phyloP scores from a whole-genome alignment of 2,113 vertebrate species.

The Catagonus wagneri region DNA sequence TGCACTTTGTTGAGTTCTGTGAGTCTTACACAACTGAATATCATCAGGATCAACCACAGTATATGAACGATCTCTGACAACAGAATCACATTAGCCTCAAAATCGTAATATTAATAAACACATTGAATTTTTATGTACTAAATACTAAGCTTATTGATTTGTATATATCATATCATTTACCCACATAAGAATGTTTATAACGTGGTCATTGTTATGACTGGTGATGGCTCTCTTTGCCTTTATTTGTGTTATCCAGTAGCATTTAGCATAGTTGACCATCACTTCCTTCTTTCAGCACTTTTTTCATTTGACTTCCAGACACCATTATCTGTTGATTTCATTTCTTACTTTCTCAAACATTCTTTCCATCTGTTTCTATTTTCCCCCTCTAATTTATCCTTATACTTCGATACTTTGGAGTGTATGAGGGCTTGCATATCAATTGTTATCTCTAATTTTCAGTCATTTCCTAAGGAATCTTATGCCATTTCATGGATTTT shows the following conservation, averaged over 20 bases:
- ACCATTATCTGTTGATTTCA: neutral
- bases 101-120: neutral
- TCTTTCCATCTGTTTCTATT: neutral
- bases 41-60: constrained; percentile 1
- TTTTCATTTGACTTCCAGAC: neutral
- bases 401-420: neutral
- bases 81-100: neutral
- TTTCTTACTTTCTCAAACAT: neutral
- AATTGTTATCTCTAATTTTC: neutral
- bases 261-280: neutral
- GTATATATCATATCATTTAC: neutral
- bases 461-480: neutral
- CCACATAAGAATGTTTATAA: neutral
- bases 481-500: neutral
- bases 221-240: neutral
- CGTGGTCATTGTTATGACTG: neutral
- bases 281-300: neutral
- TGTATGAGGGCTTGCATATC: neutral
- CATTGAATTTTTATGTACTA: neutral
- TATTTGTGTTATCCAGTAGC: neutral
- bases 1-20: neutral
- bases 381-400: neutral
- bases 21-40: neutral
- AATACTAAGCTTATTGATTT: neutral
- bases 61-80: neutral